phyloP scores from a whole-genome alignment of 1,140 invertebrate genomes.

The Lanistes nyassanus region DNA sequence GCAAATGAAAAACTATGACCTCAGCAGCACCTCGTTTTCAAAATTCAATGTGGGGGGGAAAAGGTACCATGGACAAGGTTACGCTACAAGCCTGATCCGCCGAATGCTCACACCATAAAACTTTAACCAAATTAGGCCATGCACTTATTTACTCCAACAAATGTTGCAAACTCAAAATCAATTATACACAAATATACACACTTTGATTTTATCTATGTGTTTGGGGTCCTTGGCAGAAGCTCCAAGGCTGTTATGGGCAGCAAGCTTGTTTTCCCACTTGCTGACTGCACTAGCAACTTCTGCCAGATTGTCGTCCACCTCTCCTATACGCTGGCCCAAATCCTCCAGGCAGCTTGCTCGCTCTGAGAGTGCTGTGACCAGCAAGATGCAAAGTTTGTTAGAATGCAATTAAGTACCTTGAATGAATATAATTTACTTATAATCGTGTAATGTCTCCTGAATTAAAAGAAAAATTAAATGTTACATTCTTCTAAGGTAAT shows the following conservation, averaged over 20 bases:
- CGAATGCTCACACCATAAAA: too few relatives aligned
- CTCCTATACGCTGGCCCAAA: constrained; percentile 80
- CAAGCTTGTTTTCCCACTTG: constrained; percentile 87
- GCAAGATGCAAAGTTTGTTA: background rate
- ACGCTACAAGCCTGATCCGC: too few relatives aligned
- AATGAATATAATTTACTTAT: background rate
- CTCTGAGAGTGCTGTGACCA: constrained; percentile 60
- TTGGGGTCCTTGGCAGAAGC: constrained; percentile 84
- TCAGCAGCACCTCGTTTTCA: too few relatives aligned
- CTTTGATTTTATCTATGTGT: constrained; percentile 83
- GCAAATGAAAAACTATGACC: too few relatives aligned
- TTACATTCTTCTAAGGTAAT: background rate
- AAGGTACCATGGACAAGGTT: too few relatives aligned
- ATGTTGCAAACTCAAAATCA: background rate
- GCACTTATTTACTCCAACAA: too few relatives aligned
- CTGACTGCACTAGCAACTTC: constrained; percentile 74
- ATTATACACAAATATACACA: constrained; percentile 45
- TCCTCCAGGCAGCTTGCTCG: constrained; percentile 85
- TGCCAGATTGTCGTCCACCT: constrained; percentile 79
- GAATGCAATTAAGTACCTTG: background rate
- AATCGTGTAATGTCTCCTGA: background rate
- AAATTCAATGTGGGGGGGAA: too few relatives aligned
- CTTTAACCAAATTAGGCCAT: background rate
- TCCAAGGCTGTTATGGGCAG: constrained; percentile 82
- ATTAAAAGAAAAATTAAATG: background rate